These are phyloP conservation scores for Esperia sulphurella DNA, from an alignment of 2,888 invertebrate genomes.

Conservation along the genomic window DNA sequence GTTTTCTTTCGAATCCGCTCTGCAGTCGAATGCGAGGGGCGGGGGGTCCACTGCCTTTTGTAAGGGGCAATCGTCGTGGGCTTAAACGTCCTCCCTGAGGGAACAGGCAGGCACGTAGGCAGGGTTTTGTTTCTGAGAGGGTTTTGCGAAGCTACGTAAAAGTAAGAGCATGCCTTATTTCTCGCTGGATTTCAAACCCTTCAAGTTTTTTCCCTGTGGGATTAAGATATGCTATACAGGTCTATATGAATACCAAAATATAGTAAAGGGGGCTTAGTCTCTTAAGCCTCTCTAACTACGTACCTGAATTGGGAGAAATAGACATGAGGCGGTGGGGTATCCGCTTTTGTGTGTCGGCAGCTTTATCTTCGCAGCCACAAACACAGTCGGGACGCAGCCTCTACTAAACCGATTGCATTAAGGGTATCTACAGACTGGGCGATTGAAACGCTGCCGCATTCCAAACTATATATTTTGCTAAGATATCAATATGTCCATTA, in stretches of 20 bases:
- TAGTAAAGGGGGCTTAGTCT: no score
- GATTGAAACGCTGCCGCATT: no score
- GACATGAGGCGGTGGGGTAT: slow-evolving; percentile 39
- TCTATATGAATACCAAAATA: no score
- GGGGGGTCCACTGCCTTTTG: slow-evolving; percentile 50
- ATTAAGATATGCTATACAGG: no score
- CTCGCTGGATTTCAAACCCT: no score
- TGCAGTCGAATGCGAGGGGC: slow-evolving; percentile 42
- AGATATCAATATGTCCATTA: no score
- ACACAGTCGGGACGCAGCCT: slow-evolving; percentile 34
- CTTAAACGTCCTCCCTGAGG: slow-evolving; percentile 51
- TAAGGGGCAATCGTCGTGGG: slow-evolving; percentile 63
- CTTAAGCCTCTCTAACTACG: no score
- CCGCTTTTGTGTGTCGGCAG: slow-evolving; percentile 54
- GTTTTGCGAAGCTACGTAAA: no score
- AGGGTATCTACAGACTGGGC: slow-evolving; percentile 12
- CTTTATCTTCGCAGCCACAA: slow-evolving; percentile 58
- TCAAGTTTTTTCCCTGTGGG: no score
- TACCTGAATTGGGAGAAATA: slow-evolving; percentile 16
- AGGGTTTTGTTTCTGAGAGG: no score
- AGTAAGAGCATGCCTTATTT: no score
- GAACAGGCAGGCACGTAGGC: slow-evolving; percentile 18
- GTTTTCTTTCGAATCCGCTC: slow-evolving; percentile 62
- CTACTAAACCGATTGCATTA: slow-evolving; percentile 55
- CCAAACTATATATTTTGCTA: no score